Conservation (phyloP, 2,888 invertebrate genomes). For the Timema cristinae region DNA sequence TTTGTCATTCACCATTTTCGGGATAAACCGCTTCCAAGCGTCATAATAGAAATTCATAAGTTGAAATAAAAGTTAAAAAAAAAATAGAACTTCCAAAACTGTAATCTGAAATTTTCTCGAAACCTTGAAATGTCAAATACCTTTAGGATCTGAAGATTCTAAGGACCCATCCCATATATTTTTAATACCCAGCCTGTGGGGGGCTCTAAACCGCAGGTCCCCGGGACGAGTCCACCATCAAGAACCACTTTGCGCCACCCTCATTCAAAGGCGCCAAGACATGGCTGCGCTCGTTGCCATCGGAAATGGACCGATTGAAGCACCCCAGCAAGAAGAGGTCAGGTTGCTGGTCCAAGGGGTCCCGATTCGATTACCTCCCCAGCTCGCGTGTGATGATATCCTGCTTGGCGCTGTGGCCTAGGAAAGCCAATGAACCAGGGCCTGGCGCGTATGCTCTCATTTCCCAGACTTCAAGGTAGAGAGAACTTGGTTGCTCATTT, state of each 20-base stretch:
- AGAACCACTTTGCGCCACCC: constrained; percentile 10
- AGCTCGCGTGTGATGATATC: too few species aligned
- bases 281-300: not conserved
- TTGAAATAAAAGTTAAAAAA: not conserved
- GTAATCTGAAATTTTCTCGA: too few species aligned
- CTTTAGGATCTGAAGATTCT: too few species aligned
- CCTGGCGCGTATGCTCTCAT: too few species aligned
- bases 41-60: not conserved
- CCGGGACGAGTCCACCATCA: constrained; percentile 16
- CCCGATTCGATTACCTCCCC: not conserved
- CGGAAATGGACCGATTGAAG: constrained; percentile 12
- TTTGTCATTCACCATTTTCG: not conserved
- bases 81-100: too few species aligned
- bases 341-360: not conserved
- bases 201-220: not conserved
- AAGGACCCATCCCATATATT: too few species aligned
- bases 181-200: not conserved
- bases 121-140: too few species aligned
- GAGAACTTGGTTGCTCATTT: too few species aligned
- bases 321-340: not conserved
- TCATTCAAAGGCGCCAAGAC: not conserved
- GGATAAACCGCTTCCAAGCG: not conserved
- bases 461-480: too few species aligned
- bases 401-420: too few species aligned
- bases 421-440: too few species aligned